phyloP scores from a whole-genome alignment of 2,113 vertebrate genomes.

The Cyrtonyx montezumae region DNA sequence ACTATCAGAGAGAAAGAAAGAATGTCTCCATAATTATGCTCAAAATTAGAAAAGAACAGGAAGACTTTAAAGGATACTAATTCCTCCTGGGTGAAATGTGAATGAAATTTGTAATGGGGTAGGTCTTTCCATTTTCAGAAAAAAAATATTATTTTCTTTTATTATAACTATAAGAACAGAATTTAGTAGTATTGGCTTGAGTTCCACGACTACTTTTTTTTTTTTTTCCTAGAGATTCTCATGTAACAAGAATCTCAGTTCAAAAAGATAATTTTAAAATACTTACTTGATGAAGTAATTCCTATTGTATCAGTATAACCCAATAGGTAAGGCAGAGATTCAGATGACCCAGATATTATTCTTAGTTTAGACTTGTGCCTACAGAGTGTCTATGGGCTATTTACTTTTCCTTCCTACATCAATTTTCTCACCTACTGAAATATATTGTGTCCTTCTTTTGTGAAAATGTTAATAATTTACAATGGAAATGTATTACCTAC shows the following conservation, averaged over 20 bases:
- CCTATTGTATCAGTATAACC: not conserved
- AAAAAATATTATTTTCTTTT: not conserved
- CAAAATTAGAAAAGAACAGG: not conserved
- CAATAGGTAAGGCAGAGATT: not conserved
- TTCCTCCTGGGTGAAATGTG: not conserved
- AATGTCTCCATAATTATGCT: not conserved
- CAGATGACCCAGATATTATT: not conserved
- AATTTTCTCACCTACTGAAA: not conserved
- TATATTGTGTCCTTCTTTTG: not conserved
- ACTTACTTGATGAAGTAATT: not conserved
- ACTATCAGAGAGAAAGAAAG: not conserved
- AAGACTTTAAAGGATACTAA: not conserved
- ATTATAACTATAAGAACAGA: not conserved
- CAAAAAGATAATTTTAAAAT: not conserved
- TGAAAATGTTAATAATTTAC: not conserved
- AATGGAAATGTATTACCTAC: not conserved
- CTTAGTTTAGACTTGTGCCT: not conserved
- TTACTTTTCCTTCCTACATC: not conserved
- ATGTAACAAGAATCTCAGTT: not conserved
- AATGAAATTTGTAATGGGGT: not conserved
- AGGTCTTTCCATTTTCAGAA: not conserved
- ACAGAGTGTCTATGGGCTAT: not conserved
- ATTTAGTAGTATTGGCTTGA: not conserved
- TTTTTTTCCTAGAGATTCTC: not conserved
- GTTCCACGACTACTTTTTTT: not conserved